These are phyloP conservation scores for Pangasius krempfi DNA, from an alignment of 2,797 vertebrate species.

Conservation along the genomic window DNA sequence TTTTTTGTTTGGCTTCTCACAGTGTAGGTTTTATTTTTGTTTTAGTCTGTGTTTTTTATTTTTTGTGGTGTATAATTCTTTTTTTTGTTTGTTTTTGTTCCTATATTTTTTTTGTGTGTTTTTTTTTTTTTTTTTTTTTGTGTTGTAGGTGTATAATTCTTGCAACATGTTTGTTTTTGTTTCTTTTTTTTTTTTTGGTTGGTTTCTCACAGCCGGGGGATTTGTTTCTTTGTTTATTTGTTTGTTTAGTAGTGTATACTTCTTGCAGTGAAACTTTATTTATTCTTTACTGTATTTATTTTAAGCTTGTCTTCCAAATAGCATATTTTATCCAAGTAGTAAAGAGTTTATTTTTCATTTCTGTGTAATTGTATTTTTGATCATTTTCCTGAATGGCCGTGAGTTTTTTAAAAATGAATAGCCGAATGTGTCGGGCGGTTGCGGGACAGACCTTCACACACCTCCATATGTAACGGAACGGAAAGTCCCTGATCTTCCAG, in stretches of 20 bases:
- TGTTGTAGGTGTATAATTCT: neutral
- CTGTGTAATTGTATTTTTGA: no score
- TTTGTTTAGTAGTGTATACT: neutral
- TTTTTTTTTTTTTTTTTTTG: neutral
- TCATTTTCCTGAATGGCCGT: neutral
- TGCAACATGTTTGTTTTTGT: neutral
- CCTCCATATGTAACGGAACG: neutral
- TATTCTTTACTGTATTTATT: no score
- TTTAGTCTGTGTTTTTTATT: neutral
- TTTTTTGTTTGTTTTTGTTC: neutral
- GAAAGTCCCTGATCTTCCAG: slow-evolving; percentile 43
- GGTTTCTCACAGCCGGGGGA: neutral
- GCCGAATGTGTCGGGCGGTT: neutral
- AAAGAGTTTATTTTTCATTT: neutral
- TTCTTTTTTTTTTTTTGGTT: neutral
- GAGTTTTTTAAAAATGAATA: neutral
- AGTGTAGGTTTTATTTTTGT: neutral
- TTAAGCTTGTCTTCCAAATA: neutral
- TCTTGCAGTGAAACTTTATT: neutral
- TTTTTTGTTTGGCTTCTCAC: neutral
- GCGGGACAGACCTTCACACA: neutral
- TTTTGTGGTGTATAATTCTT: neutral
- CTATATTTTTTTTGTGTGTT: neutral
- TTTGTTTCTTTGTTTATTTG: neutral
- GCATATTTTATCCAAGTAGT: neutral